Percentiles rank a stretch among this genome's conserved stretches.
Evolutionary conservation across 2,113 vertebrate species (phyloP).

Genomic region (Chlamydotis undulata): DNA sequence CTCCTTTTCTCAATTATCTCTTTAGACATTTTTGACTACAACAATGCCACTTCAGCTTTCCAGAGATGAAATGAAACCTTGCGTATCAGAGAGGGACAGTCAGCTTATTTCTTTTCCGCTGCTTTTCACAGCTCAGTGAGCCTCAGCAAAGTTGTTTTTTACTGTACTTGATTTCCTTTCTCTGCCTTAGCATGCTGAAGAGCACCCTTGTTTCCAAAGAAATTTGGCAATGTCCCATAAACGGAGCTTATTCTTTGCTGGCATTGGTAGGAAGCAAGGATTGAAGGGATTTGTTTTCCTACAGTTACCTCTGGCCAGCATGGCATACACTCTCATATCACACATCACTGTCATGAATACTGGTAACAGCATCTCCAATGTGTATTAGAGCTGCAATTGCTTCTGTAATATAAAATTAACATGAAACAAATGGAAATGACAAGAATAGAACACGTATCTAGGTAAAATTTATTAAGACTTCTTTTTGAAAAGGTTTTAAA

Average conservation of each 20-base stretch:
- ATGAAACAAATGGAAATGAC: neutral
- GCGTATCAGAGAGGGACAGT: neutral
- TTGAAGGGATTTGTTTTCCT: neutral
- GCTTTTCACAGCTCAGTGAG: neutral
- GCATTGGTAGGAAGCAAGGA: neutral
- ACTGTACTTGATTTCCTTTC: neutral
- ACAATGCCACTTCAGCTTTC: neutral
- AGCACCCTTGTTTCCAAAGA: neutral
- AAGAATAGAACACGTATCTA: neutral
- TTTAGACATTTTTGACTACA: neutral
- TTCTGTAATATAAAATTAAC: neutral
- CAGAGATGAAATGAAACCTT: neutral
- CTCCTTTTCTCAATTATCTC: neutral
- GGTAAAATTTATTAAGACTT: neutral
- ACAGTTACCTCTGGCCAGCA: neutral
- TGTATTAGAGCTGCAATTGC: neutral
- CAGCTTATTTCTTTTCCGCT: neutral
- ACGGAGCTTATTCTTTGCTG: neutral
- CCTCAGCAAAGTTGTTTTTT: neutral
- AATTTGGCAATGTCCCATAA: neutral
- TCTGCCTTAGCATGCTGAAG: neutral
- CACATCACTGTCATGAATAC: neutral
- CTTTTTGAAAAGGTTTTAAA: neutral
- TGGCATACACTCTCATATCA: fast-evolving
- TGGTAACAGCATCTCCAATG: too few relatives aligned